Evolutionary conservation across 2,888 invertebrate genomes (phyloP), one percentile per base, ranked within the genome.

Genomic region (Pterostichus madidus): DNA sequence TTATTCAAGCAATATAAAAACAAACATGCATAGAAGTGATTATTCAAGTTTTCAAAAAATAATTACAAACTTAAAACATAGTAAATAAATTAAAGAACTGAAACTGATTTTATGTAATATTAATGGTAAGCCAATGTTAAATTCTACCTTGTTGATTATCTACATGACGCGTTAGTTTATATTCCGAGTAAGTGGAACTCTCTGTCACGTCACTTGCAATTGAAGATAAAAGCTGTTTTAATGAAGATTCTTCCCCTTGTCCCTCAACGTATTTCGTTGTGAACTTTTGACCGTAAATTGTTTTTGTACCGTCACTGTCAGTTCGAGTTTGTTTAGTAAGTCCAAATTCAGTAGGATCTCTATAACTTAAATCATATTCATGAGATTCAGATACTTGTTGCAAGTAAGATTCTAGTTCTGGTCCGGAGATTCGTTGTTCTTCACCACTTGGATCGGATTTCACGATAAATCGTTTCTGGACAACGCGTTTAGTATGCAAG

Each of bases 401-500:
- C 35, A 89, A 86, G 84, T 88, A 89, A 8, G 88, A 86, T 84
- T 89, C 88, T 53, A 89, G 87, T 78, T 89, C 88, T 17, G 84
- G 82, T 52, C 85, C 86, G 17, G 86, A 84, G 10, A 73, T 83
- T 78, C 80, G 68, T 53, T 84, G 81, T 17, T 85, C 84, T 24
- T 85, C 85, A 49, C 77, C 84, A 17, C 80, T 87, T 86, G 85
- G 85, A 56, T 86, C 87, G 49, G 86, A 85, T 86, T 88, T 88
- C 8, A 91, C 86, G 35, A 92, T 89, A 79, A 91, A 89, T 49
- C 91, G 87, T 84, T 90, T 90, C 85, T 91, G 91, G 5, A 92
- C 90, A 0, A 91, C 90, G 83, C 90, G 87, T 85, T 89, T 91
- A 1, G 91, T 87, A 85, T 91, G 91, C 13, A 93, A 90, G 85